Conservation (phyloP, 2,888 invertebrate genomes). For the Camponotus fellah region DNA sequence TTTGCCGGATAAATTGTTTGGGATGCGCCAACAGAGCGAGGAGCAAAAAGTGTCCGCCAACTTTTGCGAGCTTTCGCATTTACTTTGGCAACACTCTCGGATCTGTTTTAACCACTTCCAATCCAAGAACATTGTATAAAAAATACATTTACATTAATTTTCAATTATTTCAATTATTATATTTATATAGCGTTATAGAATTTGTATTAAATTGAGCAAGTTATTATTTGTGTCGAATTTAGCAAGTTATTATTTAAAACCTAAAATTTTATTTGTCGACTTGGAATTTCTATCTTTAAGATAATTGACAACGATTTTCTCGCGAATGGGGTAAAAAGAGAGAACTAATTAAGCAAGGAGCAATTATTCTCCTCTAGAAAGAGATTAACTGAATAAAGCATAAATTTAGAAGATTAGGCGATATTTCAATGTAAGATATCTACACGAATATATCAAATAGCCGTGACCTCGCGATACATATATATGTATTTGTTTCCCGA, state of each 20-base stretch:
- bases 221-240: background rate
- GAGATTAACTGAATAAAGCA: background rate
- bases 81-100: background rate
- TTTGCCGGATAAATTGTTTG: constrained; percentile 37
- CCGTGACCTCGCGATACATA: constrained; percentile 36
- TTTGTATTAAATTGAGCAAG: background rate
- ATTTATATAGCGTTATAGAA: background rate
- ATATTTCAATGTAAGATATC: background rate
- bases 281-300: background rate
- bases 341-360: background rate
- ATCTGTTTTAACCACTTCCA: constrained; percentile 11
- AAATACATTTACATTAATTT: background rate
- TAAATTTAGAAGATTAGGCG: background rate
- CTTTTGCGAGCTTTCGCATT: constrained; percentile 24
- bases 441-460: background rate
- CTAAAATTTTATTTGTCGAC: background rate
- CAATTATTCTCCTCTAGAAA: background rate
- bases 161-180: background rate
- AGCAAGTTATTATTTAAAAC: background rate
- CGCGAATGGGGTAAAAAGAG: background rate
- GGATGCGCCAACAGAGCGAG: constrained; percentile 7
- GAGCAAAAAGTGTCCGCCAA: constrained; percentile 21
- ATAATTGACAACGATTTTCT: background rate
- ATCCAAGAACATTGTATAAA: background rate
- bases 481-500: constrained; percentile 58